These are phyloP conservation scores for Paracyclopina nana DNA, from an alignment of 1,140 invertebrate genomes.

Conservation along the genomic window DNA sequence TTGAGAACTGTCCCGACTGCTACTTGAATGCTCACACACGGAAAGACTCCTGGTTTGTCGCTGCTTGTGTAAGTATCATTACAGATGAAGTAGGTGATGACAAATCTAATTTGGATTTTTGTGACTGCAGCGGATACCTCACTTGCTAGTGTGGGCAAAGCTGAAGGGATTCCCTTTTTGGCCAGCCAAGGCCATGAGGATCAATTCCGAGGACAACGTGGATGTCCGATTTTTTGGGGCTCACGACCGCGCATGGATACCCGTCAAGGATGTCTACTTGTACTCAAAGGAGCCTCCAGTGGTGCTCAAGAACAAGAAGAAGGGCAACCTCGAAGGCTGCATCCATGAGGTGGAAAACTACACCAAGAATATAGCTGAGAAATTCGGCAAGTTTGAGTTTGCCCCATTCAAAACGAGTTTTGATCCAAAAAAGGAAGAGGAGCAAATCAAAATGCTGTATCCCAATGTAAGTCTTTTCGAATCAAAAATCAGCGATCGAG, in stretches of 20 bases:
- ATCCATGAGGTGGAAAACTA: constrained; percentile 44
- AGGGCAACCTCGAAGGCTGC: constrained; percentile 39
- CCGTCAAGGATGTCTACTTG: constrained; percentile 56
- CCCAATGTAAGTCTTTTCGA: constrained; percentile 14
- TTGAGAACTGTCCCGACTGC: constrained; percentile 81
- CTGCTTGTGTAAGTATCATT: constrained; percentile 48
- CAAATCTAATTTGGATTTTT: constrained; percentile 12
- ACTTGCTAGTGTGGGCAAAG: constrained; percentile 74
- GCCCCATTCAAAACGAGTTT: constrained; percentile 47
- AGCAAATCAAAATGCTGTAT: constrained; percentile 33
- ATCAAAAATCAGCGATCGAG: not conserved
- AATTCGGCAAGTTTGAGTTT: constrained; percentile 55
- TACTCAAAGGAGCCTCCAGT: constrained; percentile 44
- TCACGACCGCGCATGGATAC: constrained; percentile 75
- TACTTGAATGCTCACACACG: constrained; percentile 65
- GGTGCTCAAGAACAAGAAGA: constrained; percentile 37
- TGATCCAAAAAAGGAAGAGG: constrained; percentile 39
- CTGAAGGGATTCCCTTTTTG: constrained; percentile 84
- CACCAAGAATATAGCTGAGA: constrained; percentile 44
- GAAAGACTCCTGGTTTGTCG: constrained; percentile 63
- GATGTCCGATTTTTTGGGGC: constrained; percentile 85
- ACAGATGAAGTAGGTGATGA: not conserved
- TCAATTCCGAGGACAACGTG: constrained; percentile 41
- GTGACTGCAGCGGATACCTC: constrained; percentile 39
- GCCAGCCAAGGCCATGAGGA: constrained; percentile 73